Percentiles rank a stretch among this genome's conserved stretches.
These are phyloP conservation scores for Spilogale gracilis DNA, from an alignment of 2,113 vertebrate genomes.

Conservation along the genomic window DNA sequence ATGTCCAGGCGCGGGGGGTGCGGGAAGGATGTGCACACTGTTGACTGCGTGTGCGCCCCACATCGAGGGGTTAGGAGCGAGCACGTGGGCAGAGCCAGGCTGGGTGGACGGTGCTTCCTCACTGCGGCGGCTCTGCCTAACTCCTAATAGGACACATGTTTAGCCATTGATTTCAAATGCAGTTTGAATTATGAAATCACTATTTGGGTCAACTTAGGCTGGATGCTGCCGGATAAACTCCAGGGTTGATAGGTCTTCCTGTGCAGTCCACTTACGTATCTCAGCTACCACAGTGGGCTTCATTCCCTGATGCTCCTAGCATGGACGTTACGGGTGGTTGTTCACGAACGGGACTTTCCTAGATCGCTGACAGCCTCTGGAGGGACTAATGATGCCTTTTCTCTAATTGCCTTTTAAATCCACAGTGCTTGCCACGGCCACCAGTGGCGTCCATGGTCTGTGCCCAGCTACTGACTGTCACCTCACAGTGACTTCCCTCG, in stretches of 20 bases:
- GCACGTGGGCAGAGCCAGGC: background rate
- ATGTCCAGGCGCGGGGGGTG: rapidly evolving
- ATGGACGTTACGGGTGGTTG: background rate
- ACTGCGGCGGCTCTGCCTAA: background rate
- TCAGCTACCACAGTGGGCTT: background rate
- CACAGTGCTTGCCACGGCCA: background rate
- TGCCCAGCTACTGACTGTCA: background rate
- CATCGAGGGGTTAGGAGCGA: background rate
- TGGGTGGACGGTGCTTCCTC: background rate
- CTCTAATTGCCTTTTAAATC: background rate
- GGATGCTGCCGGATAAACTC: conserved; percentile 17
- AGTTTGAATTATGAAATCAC: conserved; percentile 36
- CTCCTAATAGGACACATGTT: conserved; percentile 75
- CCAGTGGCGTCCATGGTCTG: background rate
- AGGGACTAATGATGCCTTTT: background rate
- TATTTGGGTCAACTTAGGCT: conserved; percentile 1
- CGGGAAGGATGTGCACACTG: rapidly evolving
- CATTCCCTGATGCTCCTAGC: background rate
- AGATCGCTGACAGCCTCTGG: background rate
- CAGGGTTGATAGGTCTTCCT: background rate
- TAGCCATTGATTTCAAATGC: conserved; percentile 65
- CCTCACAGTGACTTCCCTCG: background rate
- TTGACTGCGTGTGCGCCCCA: background rate
- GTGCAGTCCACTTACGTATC: background rate
- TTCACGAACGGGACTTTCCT: background rate